Conservation (phyloP, 2,888 invertebrate species). For the Hirtodrosophila duncani region DNA sequence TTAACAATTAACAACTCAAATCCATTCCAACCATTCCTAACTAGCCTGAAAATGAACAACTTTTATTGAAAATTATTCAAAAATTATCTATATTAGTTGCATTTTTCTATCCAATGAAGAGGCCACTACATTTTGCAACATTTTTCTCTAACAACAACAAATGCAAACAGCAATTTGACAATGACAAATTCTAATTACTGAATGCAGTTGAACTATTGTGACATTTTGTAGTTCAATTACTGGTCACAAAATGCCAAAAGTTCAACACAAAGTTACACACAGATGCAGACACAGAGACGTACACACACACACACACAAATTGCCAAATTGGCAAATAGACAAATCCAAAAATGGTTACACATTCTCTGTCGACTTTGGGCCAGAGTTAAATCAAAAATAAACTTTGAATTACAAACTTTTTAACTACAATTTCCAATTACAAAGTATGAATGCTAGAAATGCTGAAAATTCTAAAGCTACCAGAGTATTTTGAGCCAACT, state of each 20-base stretch:
- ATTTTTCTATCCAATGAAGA: no score
- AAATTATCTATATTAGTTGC: no score
- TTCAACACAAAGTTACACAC: constrained; percentile 15
- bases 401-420: constrained; percentile 61
- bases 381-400: constrained; percentile 46
- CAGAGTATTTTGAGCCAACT: no score
- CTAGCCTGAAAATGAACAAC: no score
- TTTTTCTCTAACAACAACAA: constrained; percentile 11
- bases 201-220: constrained; percentile 41
- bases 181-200: constrained; percentile 52
- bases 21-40: no score
- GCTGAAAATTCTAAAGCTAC: constrained; percentile 11
- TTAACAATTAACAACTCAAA: no score
- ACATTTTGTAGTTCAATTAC: constrained; percentile 60
- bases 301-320: constrained; percentile 2
- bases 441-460: constrained; percentile 25
- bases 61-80: no score
- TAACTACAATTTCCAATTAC: constrained; percentile 70
- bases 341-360: constrained; percentile 30
- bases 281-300: constrained; percentile 13
- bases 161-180: constrained; percentile 22
- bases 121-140: constrained; percentile 1
- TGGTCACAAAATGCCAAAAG: constrained; percentile 47
- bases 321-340: constrained; percentile 29
- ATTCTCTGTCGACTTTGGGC: constrained; percentile 6